These are phyloP conservation scores for Phymatocera aterrima DNA, from an alignment of 2,888 invertebrate genomes.

Conservation along the genomic window DNA sequence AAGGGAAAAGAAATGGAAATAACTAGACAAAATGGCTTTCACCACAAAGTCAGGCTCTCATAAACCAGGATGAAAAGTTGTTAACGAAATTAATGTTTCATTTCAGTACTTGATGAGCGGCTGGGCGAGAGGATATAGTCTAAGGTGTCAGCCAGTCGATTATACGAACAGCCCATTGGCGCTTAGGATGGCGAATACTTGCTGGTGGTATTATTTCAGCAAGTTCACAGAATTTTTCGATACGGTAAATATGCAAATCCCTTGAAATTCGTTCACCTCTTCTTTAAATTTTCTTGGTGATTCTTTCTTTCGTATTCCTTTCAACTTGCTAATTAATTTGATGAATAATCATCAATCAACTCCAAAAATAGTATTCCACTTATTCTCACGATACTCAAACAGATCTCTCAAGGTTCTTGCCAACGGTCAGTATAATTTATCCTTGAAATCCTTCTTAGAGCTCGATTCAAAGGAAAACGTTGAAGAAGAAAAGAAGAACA, in stretches of 20 bases:
- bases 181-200: conserved; percentile 92
- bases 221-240: conserved; percentile 98
- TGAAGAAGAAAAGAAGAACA: too few species aligned
- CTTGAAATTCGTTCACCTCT: background rate
- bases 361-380: too few species aligned
- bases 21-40: too few species aligned
- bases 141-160: conserved; percentile 94
- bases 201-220: conserved; percentile 98
- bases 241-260: conserved; percentile 81
- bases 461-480: too few species aligned
- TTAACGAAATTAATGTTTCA: conserved; percentile 62
- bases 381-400: too few species aligned
- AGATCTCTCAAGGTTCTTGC: too few species aligned
- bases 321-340: background rate
- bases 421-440: too few species aligned
- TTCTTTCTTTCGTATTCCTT: background rate
- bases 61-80: too few species aligned
- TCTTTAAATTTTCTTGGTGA: background rate
- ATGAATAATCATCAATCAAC: too few species aligned
- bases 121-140: conserved; percentile 93
- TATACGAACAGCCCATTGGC: conserved; percentile 88
- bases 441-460: too few species aligned
- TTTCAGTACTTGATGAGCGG: conserved; percentile 91
- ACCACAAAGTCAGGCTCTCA: too few species aligned
- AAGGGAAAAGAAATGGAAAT: too few species aligned